Evolutionary conservation across 2,888 invertebrate genomes (phyloP).

Genomic region (Eristalinus aeneus): DNA sequence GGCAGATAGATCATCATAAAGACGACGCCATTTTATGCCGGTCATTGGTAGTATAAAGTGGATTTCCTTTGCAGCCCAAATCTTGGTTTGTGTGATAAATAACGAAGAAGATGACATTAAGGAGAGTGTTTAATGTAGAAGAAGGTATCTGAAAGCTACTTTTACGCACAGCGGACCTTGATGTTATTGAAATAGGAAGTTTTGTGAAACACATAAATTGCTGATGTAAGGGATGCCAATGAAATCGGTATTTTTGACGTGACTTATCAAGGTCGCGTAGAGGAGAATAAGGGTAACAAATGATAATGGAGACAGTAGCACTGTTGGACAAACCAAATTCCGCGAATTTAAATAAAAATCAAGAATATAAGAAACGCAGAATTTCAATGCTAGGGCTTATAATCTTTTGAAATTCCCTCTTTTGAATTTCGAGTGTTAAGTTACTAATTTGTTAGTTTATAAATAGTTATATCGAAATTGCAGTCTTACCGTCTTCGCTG

Average conservation of each 20-base stretch:
- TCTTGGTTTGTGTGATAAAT: neutral
- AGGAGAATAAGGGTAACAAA: too few species aligned
- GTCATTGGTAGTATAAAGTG: neutral
- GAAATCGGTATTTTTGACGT: too few species aligned
- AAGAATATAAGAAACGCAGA: too few species aligned
- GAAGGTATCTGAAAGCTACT: neutral
- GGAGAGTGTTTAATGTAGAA: neutral
- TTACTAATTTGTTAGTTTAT: too few species aligned
- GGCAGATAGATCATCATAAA: constrained; percentile 27
- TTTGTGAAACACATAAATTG: neutral
- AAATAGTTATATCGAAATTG: neutral
- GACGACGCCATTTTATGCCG: neutral
- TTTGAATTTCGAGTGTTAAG: too few species aligned
- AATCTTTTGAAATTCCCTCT: too few species aligned
- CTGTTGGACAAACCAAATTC: too few species aligned
- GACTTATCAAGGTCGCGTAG: too few species aligned
- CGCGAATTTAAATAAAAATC: too few species aligned
- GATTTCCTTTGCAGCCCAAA: neutral
- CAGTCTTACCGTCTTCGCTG: constrained; percentile 19
- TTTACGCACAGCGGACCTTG: neutral
- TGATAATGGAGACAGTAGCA: too few species aligned
- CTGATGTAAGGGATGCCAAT: neutral
- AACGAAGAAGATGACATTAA: neutral
- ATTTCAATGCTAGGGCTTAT: too few species aligned
- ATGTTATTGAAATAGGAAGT: neutral